A percentile compares a stretch with the other conserved stretches of the same genome.
Conservation (phyloP, 1,140 invertebrate genomes). For the Polypedilum pembai region DNA sequence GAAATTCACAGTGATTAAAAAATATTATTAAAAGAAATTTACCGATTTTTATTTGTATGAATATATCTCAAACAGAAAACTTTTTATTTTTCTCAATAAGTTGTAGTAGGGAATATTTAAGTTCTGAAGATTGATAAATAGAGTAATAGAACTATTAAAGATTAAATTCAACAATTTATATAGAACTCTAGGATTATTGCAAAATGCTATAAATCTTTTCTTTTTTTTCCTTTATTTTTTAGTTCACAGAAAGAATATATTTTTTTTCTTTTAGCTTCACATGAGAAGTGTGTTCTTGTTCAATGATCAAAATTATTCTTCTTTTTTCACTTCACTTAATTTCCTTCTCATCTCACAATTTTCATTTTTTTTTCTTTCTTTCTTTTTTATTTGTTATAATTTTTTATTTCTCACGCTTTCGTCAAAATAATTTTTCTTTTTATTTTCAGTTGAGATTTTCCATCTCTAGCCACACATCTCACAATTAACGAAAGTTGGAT, state of each 20-base stretch:
- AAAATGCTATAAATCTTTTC: background rate
- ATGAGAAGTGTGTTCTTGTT: constrained; percentile 11
- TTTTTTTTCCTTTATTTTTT: background rate
- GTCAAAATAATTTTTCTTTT: background rate
- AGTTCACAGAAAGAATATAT: background rate
- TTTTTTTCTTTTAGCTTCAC: background rate
- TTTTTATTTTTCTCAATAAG: no score
- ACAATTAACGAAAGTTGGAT: no score
- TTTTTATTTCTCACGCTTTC: background rate
- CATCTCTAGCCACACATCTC: no score
- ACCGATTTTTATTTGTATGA: no score
- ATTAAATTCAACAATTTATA: constrained; percentile 4
- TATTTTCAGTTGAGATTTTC: no score
- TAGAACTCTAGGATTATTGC: background rate
- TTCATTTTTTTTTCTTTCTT: constrained; percentile 14
- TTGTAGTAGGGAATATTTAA: no score
- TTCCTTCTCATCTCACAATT: constrained; percentile 17
- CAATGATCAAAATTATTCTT: constrained; percentile 5
- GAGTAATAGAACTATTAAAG: background rate
- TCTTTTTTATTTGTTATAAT: background rate
- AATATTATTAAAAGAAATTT: no score
- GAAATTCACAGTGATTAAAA: no score
- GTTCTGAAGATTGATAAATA: no score
- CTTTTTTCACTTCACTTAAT: constrained; percentile 9
- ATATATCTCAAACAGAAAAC: no score